phyloP scores from a whole-genome alignment of 2,797 vertebrate species.

The Lindbergichthys nudifrons region DNA sequence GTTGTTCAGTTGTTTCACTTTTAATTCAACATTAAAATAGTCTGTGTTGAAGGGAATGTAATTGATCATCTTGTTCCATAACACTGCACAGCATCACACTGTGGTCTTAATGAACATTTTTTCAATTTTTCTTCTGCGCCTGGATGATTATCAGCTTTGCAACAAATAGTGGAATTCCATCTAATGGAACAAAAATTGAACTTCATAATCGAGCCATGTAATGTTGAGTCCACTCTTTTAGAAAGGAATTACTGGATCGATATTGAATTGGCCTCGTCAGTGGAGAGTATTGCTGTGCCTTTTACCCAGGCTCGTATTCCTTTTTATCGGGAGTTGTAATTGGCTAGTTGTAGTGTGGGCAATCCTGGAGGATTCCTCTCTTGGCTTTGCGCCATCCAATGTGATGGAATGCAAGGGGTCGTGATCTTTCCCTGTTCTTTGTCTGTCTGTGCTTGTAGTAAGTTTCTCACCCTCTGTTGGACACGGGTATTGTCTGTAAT shows the following conservation, averaged over 20 bases:
- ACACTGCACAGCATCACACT: background rate
- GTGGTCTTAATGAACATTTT: background rate
- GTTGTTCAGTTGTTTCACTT: conserved; percentile 1
- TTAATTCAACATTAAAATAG: background rate
- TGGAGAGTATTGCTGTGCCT: conserved; percentile 28
- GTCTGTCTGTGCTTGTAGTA: conserved; percentile 37
- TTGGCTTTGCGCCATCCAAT: conserved; percentile 55
- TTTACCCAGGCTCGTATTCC: conserved; percentile 18
- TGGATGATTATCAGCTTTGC: background rate
- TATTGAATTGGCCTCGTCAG: conserved; percentile 14
- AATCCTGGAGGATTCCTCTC: conserved; percentile 57
- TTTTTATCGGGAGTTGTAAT: conserved; percentile 56
- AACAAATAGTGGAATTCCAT: conserved; percentile 4
- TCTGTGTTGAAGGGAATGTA: background rate
- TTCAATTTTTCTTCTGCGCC: background rate
- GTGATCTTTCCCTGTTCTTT: conserved; percentile 59
- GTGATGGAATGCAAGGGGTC: conserved; percentile 69
- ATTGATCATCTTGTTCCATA: background rate
- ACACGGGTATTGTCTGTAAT: conserved; percentile 36
- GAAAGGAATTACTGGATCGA: conserved; percentile 46
- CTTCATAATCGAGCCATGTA: conserved; percentile 12
- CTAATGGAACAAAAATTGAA: conserved; percentile 7
- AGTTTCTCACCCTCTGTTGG: conserved; percentile 31
- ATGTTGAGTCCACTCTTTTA: conserved; percentile 33
- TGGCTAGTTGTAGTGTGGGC: conserved; percentile 51